Conservation (phyloP, 2,797 vertebrate species). For the Aeoliscus strigatus region DNA sequence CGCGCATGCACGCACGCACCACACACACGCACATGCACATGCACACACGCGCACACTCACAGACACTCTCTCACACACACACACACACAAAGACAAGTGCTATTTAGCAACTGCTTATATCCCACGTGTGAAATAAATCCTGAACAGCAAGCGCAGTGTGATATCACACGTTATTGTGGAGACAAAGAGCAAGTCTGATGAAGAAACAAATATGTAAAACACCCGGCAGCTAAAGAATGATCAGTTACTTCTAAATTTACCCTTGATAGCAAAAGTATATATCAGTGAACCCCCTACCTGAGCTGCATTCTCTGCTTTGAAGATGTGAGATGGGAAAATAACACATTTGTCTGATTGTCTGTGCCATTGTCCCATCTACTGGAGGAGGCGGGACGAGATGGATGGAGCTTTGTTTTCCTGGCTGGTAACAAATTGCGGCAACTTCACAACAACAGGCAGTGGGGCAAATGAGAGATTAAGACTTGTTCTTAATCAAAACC, state of each 20-base stretch:
- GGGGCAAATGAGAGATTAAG: slow-evolving; percentile 20
- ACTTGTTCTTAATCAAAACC: slow-evolving; percentile 24
- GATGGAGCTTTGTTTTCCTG: slow-evolving; percentile 13
- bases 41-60: too few relatives aligned
- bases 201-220: not conserved
- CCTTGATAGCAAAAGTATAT: too few relatives aligned
- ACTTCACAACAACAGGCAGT: slow-evolving; percentile 19
- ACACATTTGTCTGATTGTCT: too few relatives aligned
- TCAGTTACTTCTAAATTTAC: not conserved
- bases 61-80: too few relatives aligned
- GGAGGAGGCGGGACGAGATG: not conserved
- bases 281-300: too few relatives aligned
- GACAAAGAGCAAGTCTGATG: not conserved
- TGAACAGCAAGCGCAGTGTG: not conserved
- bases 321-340: too few relatives aligned
- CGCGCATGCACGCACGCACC: too few relatives aligned
- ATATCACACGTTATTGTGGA: not conserved
- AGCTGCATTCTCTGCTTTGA: too few relatives aligned
- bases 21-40: too few relatives aligned
- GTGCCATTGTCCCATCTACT: too few relatives aligned
- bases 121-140: not conserved
- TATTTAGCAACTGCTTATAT: not conserved
- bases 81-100: too few relatives aligned
- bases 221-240: slow-evolving; percentile 4
- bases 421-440: slow-evolving; percentile 16